Evolutionary conservation across 2,797 vertebrate species (phyloP).

Genomic region (Lepilemur ruficaudatus): DNA sequence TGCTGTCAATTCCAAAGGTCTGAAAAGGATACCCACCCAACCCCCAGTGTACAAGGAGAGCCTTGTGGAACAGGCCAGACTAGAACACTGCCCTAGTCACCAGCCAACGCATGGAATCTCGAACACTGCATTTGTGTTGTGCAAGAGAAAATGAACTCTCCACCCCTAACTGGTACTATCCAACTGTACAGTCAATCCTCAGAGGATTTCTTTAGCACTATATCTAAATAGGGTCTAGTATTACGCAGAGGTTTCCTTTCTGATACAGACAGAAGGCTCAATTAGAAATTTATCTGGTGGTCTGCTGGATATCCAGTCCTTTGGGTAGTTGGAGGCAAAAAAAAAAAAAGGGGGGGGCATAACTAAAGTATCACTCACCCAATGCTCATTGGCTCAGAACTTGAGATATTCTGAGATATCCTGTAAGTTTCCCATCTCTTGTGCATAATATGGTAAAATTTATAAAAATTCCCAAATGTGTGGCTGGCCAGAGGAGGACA

Average conservation of each 20-base stretch:
- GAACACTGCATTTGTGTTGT: not conserved
- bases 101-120: not conserved
- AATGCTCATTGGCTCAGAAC: not conserved
- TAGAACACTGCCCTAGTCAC: not conserved
- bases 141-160: not conserved
- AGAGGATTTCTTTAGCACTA: not conserved
- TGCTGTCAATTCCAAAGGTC: not conserved
- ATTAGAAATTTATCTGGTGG: not conserved
- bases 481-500: not conserved
- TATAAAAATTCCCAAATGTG: not conserved
- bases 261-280: not conserved
- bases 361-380: not conserved
- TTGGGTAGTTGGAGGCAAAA: not conserved
- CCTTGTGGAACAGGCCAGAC: not conserved
- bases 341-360: not conserved
- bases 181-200: not conserved
- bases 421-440: not conserved
- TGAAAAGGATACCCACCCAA: not conserved
- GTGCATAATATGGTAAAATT: not conserved
- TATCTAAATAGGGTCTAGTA: not conserved
- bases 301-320: not conserved
- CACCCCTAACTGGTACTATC: accelerated
- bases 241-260: not conserved
- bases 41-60: not conserved
- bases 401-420: not conserved